Evolutionary conservation across 2,113 vertebrate species (phyloP).

Genomic region (Guaruba guarouba): DNA sequence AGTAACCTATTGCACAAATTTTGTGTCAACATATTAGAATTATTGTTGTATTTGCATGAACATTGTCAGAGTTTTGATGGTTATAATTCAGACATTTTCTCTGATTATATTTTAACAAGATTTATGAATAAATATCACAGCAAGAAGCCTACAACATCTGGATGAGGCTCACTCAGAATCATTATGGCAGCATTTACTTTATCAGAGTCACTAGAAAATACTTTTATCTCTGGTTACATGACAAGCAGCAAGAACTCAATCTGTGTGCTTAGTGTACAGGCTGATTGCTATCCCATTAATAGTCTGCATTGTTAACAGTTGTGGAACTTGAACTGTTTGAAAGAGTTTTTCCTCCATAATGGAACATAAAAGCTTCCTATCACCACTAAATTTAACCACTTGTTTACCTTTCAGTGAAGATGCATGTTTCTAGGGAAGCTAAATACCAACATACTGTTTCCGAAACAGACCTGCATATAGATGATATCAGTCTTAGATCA

Average conservation of each 20-base stretch:
- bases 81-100: constrained; percentile 33
- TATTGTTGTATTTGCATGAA: constrained; percentile 14
- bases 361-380: not conserved
- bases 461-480: not conserved
- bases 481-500: not conserved
- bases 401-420: not conserved
- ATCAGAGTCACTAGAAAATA: constrained; percentile 12
- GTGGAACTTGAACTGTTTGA: not conserved
- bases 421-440: not conserved
- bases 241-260: constrained; percentile 22
- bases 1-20: not conserved
- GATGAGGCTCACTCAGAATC: not conserved
- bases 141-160: constrained; percentile 28
- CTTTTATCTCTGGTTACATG: constrained; percentile 24
- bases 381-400: not conserved
- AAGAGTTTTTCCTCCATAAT: not conserved
- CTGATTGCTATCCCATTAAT: not conserved
- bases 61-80: constrained; percentile 5
- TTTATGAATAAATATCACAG: constrained; percentile 44
- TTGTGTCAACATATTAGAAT: not conserved
- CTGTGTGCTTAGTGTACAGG: not conserved
- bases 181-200: constrained; percentile 34
- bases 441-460: not conserved
- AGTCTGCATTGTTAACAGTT: not conserved
- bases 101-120: constrained; percentile 49